A percentile compares a stretch with the other conserved stretches of the same genome.
Conservation (phyloP, 1,140 invertebrate genomes). For the Maconellicoccus hirsutus region DNA sequence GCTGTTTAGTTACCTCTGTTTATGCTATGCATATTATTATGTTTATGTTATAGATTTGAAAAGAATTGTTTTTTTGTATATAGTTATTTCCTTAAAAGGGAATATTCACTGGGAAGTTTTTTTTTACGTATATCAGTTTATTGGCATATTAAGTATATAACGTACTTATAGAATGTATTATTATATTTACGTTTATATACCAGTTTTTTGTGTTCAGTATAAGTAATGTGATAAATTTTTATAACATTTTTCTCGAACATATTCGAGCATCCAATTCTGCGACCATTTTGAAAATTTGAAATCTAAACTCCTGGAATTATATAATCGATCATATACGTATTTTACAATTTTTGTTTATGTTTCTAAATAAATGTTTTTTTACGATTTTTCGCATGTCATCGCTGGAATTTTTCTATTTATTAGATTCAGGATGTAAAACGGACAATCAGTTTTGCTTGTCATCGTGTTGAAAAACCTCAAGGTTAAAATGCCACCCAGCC, state of each 20-base stretch:
- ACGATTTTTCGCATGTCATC: neutral
- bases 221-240: neutral
- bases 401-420: neutral
- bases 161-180: no score
- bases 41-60: no score
- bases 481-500: neutral
- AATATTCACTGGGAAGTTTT: no score
- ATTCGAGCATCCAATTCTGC: neutral
- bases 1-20: slow-evolving; percentile 14
- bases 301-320: no score
- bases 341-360: neutral
- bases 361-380: neutral
- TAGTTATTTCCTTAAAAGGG: no score
- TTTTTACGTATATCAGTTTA: no score
- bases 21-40: no score
- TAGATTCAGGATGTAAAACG: neutral
- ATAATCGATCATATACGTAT: no score
- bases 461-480: neutral
- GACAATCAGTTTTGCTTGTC: neutral
- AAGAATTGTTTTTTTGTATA: no score
- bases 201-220: neutral
- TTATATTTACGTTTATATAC: neutral
- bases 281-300: neutral
- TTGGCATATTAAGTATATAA: no score
- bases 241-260: neutral